Conservation (phyloP, 2,797 vertebrate species). For the Anguilla pacifica region DNA sequence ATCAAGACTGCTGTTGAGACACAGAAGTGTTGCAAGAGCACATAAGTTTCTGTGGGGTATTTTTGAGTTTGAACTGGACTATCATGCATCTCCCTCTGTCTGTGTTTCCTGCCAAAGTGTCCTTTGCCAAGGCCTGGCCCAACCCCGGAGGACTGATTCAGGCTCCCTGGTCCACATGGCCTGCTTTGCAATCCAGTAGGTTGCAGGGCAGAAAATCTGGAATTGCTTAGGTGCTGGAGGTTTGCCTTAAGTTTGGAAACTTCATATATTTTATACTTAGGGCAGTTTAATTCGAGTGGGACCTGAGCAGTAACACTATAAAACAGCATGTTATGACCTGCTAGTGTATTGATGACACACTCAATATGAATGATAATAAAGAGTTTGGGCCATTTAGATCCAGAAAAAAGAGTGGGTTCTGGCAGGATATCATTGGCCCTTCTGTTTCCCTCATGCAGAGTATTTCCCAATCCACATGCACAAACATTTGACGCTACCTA, state of each 20-base stretch:
- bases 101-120: not conserved
- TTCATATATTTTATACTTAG: not conserved
- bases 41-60: conserved; percentile 14
- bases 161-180: conserved; percentile 22
- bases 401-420: not conserved
- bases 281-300: not conserved
- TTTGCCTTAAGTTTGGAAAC: conserved; percentile 9
- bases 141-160: conserved; percentile 20
- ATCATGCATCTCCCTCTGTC: not conserved
- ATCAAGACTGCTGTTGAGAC: conserved; percentile 11
- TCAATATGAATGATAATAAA: not conserved
- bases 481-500: not conserved
- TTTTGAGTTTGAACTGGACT: not conserved
- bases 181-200: not conserved
- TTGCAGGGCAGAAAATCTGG: not conserved
- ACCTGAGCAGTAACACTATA: not conserved
- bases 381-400: not conserved
- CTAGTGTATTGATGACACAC: not conserved
- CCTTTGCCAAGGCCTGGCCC: not conserved
- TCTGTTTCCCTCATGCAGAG: not conserved
- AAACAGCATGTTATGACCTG: not conserved
- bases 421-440: not conserved
- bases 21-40: conserved; percentile 15
- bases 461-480: not conserved
- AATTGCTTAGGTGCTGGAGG: not conserved